These are phyloP conservation scores for Diuraphis noxia DNA, from an alignment of 1,140 invertebrate species.

Conservation along the genomic window DNA sequence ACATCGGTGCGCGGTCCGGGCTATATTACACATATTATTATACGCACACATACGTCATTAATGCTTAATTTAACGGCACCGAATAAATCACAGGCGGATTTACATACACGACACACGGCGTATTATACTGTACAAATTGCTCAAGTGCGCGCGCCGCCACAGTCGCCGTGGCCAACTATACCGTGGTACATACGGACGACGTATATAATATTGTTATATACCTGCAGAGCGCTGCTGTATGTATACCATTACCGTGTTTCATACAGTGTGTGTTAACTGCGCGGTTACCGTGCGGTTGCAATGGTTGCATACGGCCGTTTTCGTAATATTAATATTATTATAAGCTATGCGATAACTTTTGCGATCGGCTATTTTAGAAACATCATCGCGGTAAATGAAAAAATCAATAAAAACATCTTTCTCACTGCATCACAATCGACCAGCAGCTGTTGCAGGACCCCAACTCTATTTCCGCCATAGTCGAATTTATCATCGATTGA, in stretches of 20 bases:
- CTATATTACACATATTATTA: slow-evolving; percentile 1
- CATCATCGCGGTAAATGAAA: no score
- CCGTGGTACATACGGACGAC: not conserved
- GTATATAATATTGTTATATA: not conserved
- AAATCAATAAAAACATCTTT: no score
- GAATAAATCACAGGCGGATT: slow-evolving; percentile 49
- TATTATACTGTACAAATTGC: slow-evolving; percentile 49
- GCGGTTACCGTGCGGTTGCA: no score
- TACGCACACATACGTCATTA: slow-evolving; percentile 33
- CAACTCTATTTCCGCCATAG: no score
- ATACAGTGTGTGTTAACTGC: not conserved
- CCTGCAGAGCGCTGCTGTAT: not conserved
- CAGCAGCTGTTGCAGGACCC: no score
- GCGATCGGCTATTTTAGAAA: no score
- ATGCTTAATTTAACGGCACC: slow-evolving; percentile 50
- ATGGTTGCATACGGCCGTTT: no score
- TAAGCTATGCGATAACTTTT: no score
- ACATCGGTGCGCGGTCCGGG: slow-evolving; percentile 2
- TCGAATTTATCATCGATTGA: no score
- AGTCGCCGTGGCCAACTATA: not conserved
- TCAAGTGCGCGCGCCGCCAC: not conserved
- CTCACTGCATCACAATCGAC: no score
- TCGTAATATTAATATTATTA: no score
- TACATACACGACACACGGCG: slow-evolving; percentile 38
- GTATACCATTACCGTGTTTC: not conserved